Evolutionary conservation across 1,140 invertebrate species (phyloP).

Genomic region (Cotesia vestalis): DNA sequence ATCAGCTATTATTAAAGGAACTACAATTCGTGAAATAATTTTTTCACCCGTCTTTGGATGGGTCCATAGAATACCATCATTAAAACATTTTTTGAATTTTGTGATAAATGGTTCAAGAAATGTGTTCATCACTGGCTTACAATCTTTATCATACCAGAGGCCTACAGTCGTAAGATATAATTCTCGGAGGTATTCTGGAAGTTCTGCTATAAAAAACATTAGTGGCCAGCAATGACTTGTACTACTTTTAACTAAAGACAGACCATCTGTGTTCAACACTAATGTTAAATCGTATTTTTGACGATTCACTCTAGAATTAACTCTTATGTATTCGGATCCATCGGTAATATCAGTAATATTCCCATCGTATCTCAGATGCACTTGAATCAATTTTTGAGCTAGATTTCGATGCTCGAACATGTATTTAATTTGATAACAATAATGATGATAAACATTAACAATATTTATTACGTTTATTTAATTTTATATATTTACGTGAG

Average conservation of each 20-base stretch:
- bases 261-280: slow-evolving; percentile 41
- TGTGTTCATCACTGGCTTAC: slow-evolving; percentile 37
- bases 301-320: slow-evolving; percentile 28
- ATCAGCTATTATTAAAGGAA: slow-evolving; percentile 43
- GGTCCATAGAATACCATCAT: slow-evolving; percentile 41
- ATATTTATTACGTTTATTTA: slow-evolving; percentile 42
- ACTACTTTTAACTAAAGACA: slow-evolving; percentile 35
- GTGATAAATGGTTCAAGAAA: slow-evolving; percentile 43
- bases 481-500: background rate
- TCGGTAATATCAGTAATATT: slow-evolving; percentile 38
- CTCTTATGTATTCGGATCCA: slow-evolving; percentile 40
- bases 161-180: slow-evolving; percentile 32
- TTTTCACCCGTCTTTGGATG: slow-evolving; percentile 35
- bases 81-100: slow-evolving; percentile 37
- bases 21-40: slow-evolving; percentile 36
- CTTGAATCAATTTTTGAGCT: slow-evolving; percentile 33
- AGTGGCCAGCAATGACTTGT: slow-evolving; percentile 41
- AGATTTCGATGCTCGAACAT: slow-evolving; percentile 40
- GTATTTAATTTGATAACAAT: slow-evolving; percentile 36
- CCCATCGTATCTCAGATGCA: background rate
- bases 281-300: slow-evolving; percentile 39
- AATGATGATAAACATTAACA: too few species aligned
- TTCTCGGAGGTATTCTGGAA: slow-evolving; percentile 35
- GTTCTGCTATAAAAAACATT: slow-evolving; percentile 40
- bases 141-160: slow-evolving; percentile 36